Base-by-base conservation (phyloP, 2,888 invertebrate genomes). In the Bimastos eiseni region DNA sequence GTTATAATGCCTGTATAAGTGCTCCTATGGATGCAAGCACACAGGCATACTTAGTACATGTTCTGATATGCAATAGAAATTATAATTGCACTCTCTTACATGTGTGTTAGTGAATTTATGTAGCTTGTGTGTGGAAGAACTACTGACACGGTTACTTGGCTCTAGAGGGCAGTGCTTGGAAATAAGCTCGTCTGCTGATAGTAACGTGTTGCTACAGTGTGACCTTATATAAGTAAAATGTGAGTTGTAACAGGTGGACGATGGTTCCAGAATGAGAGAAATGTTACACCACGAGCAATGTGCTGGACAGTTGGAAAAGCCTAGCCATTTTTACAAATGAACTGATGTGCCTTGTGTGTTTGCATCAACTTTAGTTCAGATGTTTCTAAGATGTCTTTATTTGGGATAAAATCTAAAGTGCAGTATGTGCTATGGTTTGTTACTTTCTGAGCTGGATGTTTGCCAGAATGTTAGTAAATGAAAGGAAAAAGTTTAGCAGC, bases 381-480 rank as follows among this genome's bases (percentile, higher is more conserved):
- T 70, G 70, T 70, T 70, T 70, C 41, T 11, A 41, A 41, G 41
- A 15, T 41, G 41, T 41, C 41, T 15, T 41, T 41, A 6, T 41
- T 41, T n/a, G n/a, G n/a, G n/a, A n/a, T n/a, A n/a, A n/a, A n/a
- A n/a, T n/a, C n/a, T 49, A 24, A 44, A 49, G 70, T 70, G 70
- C 30, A n/a, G n/a, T 70, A 70, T n/a, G 30, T 70, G 70, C 30
- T 70, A n/a, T 1, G 70, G n/a, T 70, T 70, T 49, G 49, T 70
- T 70, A n/a, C n/a, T 70, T 70, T 30, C 70, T 70, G n/a, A 70
- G 0, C n/a, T 70, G 70, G 70, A n/a, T 70, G 13, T 70, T 70
- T 70, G 70, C 70, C 70, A 70, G 70, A 70, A n/a, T 70, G 70
- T n/a, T 70, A 70, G 13, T 70, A 70, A 70, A 70, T n/a, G 70